Evolutionary conservation across 2,113 vertebrate species (phyloP).

Genomic region (Narcine bancroftii): DNA sequence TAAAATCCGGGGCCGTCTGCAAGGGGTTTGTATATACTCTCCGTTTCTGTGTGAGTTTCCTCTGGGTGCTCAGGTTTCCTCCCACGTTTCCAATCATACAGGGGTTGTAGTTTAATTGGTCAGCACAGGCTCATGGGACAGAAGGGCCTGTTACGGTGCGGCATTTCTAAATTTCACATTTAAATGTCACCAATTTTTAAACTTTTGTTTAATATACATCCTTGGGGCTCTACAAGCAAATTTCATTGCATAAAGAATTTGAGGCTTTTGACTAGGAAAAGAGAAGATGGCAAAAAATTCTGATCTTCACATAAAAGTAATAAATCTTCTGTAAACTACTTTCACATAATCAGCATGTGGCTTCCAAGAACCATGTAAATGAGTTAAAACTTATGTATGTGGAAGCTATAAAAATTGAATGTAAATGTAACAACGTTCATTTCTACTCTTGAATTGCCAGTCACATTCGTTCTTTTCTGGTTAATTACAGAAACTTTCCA

Average conservation of each 20-base stretch:
- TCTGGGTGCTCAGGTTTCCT: too few species aligned
- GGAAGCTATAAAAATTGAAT: neutral
- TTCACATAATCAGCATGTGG: slow-evolving; percentile 1
- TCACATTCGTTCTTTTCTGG: neutral
- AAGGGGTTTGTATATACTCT: too few species aligned
- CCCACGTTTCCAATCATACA: too few species aligned
- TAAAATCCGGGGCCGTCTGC: too few species aligned
- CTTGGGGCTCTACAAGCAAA: neutral
- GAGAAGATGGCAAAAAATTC: neutral
- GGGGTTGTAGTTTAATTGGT: too few species aligned
- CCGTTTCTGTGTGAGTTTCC: too few species aligned
- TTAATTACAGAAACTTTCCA: neutral
- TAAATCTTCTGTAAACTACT: neutral
- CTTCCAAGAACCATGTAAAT: neutral
- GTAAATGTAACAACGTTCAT: neutral
- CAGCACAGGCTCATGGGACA: too few species aligned
- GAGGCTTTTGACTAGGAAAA: neutral
- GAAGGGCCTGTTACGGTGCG: too few species aligned
- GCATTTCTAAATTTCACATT: too few species aligned
- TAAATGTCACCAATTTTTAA: too few species aligned
- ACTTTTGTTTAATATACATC: neutral
- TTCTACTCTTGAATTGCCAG: neutral
- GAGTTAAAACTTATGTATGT: neutral
- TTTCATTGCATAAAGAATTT: neutral
- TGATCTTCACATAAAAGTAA: neutral